Evolutionary conservation across 1,140 invertebrate species (phyloP).

Genomic region (Geopemphigus sp.): DNA sequence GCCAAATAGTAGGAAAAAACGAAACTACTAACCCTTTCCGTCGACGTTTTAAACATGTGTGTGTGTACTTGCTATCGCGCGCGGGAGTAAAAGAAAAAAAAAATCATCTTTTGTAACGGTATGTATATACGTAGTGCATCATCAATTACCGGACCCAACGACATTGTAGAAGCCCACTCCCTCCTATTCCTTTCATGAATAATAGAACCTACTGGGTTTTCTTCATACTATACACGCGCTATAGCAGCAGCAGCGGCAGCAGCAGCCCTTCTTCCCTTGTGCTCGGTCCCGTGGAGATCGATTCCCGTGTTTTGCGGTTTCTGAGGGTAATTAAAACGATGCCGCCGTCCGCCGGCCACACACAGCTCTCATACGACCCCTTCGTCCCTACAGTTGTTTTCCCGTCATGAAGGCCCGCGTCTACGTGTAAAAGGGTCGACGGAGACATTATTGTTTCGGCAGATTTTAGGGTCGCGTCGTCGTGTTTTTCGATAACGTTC

Average conservation of each 20-base stretch:
- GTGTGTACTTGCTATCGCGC: neutral
- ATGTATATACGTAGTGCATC: neutral
- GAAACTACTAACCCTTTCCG: constrained; percentile 15
- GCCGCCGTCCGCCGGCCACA: neutral
- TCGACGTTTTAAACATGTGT: constrained; percentile 1
- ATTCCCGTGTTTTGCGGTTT: constrained; percentile 35
- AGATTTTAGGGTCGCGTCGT: constrained; percentile 17
- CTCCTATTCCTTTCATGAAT: constrained; percentile 5
- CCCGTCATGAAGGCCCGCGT: constrained; percentile 1
- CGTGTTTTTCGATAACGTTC: constrained; percentile 9
- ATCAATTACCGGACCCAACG: constrained; percentile 48
- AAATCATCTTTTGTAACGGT: constrained; percentile 36
- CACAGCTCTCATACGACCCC: neutral
- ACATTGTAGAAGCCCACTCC: neutral
- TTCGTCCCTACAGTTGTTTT: neutral
- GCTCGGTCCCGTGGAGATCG: neutral
- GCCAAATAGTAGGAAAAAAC: constrained; percentile 7
- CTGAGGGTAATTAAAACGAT: constrained; percentile 40
- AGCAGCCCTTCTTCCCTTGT: neutral
- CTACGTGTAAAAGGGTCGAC: neutral
- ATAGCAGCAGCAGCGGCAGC: no score
- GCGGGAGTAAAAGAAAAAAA: constrained; percentile 9
- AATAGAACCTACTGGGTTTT: constrained; percentile 44
- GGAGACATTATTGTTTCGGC: constrained; percentile 27
- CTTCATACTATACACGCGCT: neutral